Evolutionary conservation across 1,140 invertebrate species (phyloP).

Genomic region (Ceratoteleas bidentatus): DNA sequence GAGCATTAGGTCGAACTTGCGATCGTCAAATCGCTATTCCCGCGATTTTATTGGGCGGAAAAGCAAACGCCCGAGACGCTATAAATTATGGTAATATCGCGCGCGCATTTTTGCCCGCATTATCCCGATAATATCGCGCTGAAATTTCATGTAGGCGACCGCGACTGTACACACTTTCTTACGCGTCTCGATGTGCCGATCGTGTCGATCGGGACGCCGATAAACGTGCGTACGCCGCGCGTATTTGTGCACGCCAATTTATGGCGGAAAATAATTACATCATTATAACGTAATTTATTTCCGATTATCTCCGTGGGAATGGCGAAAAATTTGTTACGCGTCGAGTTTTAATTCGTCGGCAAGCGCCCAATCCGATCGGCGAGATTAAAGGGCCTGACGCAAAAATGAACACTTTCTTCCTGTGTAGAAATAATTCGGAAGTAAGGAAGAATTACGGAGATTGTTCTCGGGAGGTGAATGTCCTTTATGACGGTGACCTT

Average conservation of each 20-base stretch:
- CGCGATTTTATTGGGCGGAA: slow-evolving; percentile 44
- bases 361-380: background rate
- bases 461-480: too few species aligned
- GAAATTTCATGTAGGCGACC: slow-evolving; percentile 57
- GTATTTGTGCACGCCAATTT: slow-evolving; percentile 37
- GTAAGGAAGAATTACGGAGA: too few species aligned
- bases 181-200: slow-evolving; percentile 56
- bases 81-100: slow-evolving; percentile 40
- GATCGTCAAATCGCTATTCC: slow-evolving; percentile 32
- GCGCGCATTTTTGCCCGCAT: slow-evolving; percentile 17
- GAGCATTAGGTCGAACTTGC: slow-evolving; percentile 26
- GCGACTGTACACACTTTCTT: slow-evolving; percentile 43
- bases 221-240: slow-evolving; percentile 35
- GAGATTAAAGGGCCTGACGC: slow-evolving; percentile 1
- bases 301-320: slow-evolving; percentile 19
- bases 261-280: slow-evolving; percentile 50
- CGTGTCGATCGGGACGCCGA: slow-evolving; percentile 53
- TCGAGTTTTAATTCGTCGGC: too few species aligned
- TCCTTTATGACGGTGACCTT: too few species aligned
- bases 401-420: too few species aligned
- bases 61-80: slow-evolving; percentile 36
- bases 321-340: too few species aligned
- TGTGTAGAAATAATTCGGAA: too few species aligned
- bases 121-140: slow-evolving; percentile 38
- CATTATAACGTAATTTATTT: slow-evolving; percentile 49